Base-by-base conservation (phyloP, 2,113 vertebrate genomes). In the Riparia riparia region DNA sequence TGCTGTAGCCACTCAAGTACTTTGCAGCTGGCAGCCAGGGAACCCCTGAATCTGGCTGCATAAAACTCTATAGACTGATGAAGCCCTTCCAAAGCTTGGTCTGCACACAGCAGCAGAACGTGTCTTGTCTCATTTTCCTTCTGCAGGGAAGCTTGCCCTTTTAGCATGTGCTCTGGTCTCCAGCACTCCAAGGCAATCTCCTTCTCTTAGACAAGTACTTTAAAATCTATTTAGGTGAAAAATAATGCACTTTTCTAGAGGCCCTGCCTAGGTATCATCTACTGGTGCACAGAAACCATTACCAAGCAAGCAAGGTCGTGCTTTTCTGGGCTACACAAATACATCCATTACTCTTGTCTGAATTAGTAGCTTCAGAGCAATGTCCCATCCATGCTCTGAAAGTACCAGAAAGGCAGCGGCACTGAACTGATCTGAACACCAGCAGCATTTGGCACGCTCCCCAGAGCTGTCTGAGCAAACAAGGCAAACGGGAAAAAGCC, bases 401-500 rank as follows among this genome's bases (percentile, higher is more conserved):
- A 94, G 86, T 20, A 89, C n/a, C 65, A 94, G 88, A 94, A 92
- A 63, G 82, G 83, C 92, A 90, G 66, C 3, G 0, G 80, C 12
- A 19, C 66, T 94, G 90, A 93, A 72, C 69, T 29, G 89, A 73
- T 49, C 79, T 7, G 68, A 76, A 64, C 73, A 89, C 82, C 41
- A 28, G 63, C 69, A 85, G 90, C 74, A 69, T 28, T 86, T 93
- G 96, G 95, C 91, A 17, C 82, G 76, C 71, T 88, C 93, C 91
- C 93, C 81, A 83, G 80, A 89, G 64, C 88, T 74, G 68, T 93
- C 87, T 83, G 74, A 83, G 90, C 88, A 97, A 96, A 96, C 90
- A 95, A 96, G 93, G 93, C 85, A 83, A 93, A 97, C 90, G 82
- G 85, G 70, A 80, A 92, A 94, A 72, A 88, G 82, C 86, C 80